phyloP scores from a whole-genome alignment of 2,113 vertebrate species.

The Tragelaphus strepsiceros region DNA sequence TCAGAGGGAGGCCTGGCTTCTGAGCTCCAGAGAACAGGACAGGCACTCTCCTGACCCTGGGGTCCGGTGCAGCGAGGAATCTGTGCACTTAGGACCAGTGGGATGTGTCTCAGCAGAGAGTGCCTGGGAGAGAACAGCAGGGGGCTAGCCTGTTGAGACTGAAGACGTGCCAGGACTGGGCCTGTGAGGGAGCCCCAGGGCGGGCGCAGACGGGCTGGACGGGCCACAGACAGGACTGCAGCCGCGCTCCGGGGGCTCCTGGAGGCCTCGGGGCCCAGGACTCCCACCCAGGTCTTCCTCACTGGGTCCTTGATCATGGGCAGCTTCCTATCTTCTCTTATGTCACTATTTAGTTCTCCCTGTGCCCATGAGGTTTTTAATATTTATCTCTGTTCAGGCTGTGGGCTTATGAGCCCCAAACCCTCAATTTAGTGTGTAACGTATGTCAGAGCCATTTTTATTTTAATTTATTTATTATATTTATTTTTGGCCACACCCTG shows the following conservation, averaged over 20 bases:
- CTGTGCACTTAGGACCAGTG: rapidly evolving
- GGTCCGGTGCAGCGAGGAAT: rapidly evolving
- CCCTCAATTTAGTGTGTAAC: not conserved
- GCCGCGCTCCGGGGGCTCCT: rapidly evolving
- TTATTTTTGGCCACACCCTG: not conserved
- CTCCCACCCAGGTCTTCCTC: rapidly evolving
- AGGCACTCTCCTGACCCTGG: not conserved
- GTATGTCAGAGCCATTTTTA: not conserved
- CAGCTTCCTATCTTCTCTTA: not conserved
- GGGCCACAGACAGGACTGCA: not conserved
- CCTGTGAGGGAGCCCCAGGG: not conserved
- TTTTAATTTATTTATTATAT: not conserved
- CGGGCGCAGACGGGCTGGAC: rapidly evolving
- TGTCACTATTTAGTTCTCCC: not conserved
- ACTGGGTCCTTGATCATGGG: rapidly evolving
- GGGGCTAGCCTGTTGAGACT: rapidly evolving
- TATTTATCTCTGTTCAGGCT: not conserved
- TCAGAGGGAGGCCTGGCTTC: not conserved
- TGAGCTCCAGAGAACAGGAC: not conserved
- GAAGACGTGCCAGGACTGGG: not conserved
- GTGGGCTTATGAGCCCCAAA: not conserved
- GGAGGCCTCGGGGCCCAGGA: not conserved
- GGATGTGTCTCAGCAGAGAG: not conserved
- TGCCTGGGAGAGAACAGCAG: not conserved
- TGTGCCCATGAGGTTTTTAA: no score